These are phyloP conservation scores for Pagrus major DNA, from an alignment of 2,113 vertebrate species.

Conservation along the genomic window DNA sequence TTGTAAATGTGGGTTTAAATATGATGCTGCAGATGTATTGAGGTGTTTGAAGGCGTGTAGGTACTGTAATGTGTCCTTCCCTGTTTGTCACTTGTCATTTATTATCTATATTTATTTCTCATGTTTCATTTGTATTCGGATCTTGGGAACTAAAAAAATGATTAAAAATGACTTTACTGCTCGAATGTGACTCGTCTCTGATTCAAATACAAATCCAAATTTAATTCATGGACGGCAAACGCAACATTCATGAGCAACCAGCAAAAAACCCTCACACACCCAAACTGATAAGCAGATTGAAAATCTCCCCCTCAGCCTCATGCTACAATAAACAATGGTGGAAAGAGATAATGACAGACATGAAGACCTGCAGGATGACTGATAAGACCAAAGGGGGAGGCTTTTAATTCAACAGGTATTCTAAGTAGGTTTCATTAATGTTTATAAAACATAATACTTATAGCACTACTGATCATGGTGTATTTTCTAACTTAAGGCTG, in stretches of 20 bases:
- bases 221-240: not conserved
- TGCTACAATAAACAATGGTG: not conserved
- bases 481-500: not conserved
- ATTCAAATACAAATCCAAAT: not conserved
- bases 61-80: not conserved
- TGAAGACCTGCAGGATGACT: conserved; percentile 4
- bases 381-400: not conserved
- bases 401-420: conserved; percentile 18
- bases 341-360: not conserved
- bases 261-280: conserved; percentile 2
- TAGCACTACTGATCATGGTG: too few species aligned
- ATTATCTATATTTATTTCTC: not conserved
- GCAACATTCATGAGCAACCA: not conserved
- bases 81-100: too few species aligned
- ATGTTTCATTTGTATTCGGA: not conserved
- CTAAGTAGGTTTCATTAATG: not conserved
- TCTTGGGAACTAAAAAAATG: not conserved
- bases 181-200: not conserved
- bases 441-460: not conserved
- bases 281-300: conserved; percentile 8
- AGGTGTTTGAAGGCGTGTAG: not conserved
- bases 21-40: not conserved
- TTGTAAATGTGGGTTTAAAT: not conserved
- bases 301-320: not conserved
- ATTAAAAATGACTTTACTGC: not conserved